Evolutionary conservation across 2,797 vertebrate species (phyloP).

Genomic region (Scolopax rusticola): DNA sequence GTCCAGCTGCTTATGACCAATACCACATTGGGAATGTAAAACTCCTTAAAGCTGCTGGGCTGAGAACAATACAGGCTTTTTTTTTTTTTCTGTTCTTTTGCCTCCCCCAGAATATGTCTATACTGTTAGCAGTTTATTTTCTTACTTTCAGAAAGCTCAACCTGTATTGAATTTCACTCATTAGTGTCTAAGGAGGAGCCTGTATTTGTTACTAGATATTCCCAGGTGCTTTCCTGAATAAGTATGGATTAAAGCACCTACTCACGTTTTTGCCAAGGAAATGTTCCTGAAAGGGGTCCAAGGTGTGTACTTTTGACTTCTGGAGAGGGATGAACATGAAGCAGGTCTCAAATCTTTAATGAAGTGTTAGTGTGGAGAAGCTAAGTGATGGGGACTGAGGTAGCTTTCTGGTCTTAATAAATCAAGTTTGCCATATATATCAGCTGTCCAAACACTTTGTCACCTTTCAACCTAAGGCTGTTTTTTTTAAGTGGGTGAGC

Average conservation of each 20-base stretch:
- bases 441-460: neutral
- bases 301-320: neutral
- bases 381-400: neutral
- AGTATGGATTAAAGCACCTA: neutral
- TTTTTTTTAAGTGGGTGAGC: conserved; percentile 39
- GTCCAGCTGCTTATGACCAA: neutral
- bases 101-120: neutral
- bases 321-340: neutral
- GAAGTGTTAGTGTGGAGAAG: neutral
- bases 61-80: neutral
- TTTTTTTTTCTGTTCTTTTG: neutral
- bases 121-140: neutral
- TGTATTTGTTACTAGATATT: neutral
- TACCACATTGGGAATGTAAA: neutral
- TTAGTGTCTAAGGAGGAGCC: neutral
- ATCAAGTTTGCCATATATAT: neutral
- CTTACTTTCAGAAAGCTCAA: neutral
- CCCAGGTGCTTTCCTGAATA: neutral
- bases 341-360: neutral
- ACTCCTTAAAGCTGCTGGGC: neutral
- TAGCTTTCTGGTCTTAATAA: conserved; percentile 9
- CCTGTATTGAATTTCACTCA: neutral
- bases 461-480: neutral
- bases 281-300: neutral
- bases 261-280: neutral